Evolutionary conservation across 2,797 vertebrate species (phyloP), one percentile per base, ranked within the genome.

Genomic region (Cercopithecus mitis): DNA sequence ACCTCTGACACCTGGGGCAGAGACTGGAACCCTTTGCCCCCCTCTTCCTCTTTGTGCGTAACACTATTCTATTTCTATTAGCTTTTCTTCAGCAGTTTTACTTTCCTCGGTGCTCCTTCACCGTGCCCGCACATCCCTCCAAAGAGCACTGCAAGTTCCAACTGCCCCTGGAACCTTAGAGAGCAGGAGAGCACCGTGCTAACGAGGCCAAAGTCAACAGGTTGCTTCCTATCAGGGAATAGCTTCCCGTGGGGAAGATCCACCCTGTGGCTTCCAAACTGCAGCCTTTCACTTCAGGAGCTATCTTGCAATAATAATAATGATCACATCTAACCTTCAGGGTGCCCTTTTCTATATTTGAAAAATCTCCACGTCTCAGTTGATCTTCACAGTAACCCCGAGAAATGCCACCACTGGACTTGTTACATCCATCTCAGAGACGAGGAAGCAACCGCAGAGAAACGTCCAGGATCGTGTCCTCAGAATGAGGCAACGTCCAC

Each of bases 61-160:
- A 15, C 94, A 19, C 4, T 3, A 45, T 27, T 41, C 30, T 33
- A 0, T 30, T 3, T 19, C 55, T 8, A 5, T 19, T 14, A 85
- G 50, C 7, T 55, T 70, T 39, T 25, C 43, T 76, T 72, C 9
- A 25, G 61, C 25, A 7, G 22, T 20, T 30, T 45, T 19, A 27
- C 33, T 87, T 50, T n/a, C 43, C 70, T 45, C 36, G 4, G 19
- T 15, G 33, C 64, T 90, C 80, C 57, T 64, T 20, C 20, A 4
- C 7, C n/a, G 11, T 0, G 6, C 13, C 4, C 45, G 52, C 7
- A 50, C 25, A 24, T 27, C 9, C 14, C 57, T 22, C 5, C 81
- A 43, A 61, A 43, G 57, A 20, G n/a, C 17, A 58, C 7, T 19
- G 19, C 2, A n/a, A 72, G 58, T 43, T 75, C 57, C 11, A 13